Conservation (phyloP, 1,140 invertebrate species). For the Hypothenemus hampei region DNA sequence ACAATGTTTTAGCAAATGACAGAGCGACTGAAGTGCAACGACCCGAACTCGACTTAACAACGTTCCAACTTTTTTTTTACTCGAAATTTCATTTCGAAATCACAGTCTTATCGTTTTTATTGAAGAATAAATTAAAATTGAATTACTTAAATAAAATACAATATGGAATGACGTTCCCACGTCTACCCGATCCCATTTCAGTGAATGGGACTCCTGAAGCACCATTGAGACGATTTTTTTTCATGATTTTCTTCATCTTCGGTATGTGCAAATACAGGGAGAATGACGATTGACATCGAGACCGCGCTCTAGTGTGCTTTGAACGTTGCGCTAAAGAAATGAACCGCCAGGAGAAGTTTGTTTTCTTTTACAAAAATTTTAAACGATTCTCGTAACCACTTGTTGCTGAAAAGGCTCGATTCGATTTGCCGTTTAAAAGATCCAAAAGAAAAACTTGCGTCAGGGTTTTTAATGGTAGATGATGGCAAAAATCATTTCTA, state of each 20-base stretch:
- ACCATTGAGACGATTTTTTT: conserved; percentile 4
- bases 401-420: too few relatives aligned
- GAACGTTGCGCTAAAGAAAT: neutral
- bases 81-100: neutral
- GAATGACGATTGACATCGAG: conserved; percentile 11
- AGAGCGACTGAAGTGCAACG: neutral
- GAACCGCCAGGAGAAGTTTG: conserved; percentile 2
- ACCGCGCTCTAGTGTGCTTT: conserved; percentile 9
- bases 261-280: conserved; percentile 14
- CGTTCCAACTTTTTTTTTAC: neutral
- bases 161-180: conserved; percentile 11
- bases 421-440: too few relatives aligned
- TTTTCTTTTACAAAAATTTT: conserved; percentile 1
- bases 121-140: too few relatives aligned
- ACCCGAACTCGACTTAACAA: neutral
- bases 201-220: conserved; percentile 1
- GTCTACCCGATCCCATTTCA: conserved; percentile 1
- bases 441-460: too few relatives aligned
- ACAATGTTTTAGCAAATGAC: conserved; percentile 17
- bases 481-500: too few relatives aligned
- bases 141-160: too few relatives aligned
- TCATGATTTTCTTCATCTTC: conserved; percentile 4
- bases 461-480: too few relatives aligned
- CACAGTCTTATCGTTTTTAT: too few relatives aligned
- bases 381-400: conserved; percentile 1